Evolutionary conservation across 2,797 vertebrate genomes (phyloP).

Genomic region (Anomalospiza imberbis): DNA sequence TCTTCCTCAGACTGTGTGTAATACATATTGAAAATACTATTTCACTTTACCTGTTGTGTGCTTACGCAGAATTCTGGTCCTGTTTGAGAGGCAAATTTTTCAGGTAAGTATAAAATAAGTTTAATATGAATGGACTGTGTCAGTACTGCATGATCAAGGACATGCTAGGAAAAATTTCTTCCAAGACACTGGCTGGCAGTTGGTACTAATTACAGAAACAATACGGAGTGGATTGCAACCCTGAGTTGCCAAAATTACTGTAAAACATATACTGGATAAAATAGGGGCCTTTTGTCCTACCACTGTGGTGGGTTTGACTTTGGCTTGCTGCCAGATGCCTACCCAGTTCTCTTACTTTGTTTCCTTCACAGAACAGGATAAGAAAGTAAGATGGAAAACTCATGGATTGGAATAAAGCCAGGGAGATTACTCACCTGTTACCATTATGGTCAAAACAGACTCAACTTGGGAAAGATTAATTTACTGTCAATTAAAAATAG

Average conservation of each 20-base stretch:
- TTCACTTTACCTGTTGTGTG: not conserved
- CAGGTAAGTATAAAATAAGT: not conserved
- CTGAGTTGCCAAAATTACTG: conserved; percentile 6
- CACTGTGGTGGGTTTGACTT: not conserved
- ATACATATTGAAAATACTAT: not conserved
- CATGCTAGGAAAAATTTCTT: not conserved
- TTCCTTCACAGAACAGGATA: not conserved
- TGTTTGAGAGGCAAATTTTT: not conserved
- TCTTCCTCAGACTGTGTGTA: not conserved
- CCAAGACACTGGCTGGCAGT: not conserved
- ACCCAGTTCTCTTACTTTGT: not conserved
- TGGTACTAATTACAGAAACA: not conserved
- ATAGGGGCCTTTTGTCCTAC: not conserved
- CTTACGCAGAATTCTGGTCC: not conserved
- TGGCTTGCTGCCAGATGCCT: not conserved
- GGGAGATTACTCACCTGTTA: not conserved
- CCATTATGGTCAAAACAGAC: not conserved
- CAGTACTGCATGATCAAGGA: not conserved
- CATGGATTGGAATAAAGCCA: not conserved
- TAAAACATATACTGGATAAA: not conserved
- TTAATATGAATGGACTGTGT: not conserved
- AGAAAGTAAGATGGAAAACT: not conserved
- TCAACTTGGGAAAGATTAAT: not conserved
- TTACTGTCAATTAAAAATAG: not conserved
- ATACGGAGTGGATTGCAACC: not conserved